Base-by-base conservation (phyloP, 2,888 invertebrate genomes). In the Hirtodrosophila alboralis region DNA sequence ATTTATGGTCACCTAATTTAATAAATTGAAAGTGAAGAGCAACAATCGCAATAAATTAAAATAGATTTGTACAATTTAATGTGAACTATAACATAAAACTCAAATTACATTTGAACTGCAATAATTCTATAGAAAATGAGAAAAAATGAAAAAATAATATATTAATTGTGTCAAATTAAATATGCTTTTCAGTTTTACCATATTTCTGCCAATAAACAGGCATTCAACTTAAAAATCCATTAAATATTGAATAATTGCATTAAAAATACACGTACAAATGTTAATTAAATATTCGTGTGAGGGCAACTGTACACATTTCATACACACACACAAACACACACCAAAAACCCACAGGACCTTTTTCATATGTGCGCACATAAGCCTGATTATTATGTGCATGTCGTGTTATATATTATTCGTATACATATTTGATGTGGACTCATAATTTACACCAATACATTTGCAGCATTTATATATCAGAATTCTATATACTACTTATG, bases 181-280 rank as follows among this genome's bases (percentile, higher is more conserved):
- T 16, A 26, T 26, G 12, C 41, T 16, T 28, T 28, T 13, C 16
- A 4, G 2, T 26, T 33, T 10, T 16, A n/a, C 13, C n/a, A 23
- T 44, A 23, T 6, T 38, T 28, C 18, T 14, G 31, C 14, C 61
- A 38, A 18, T 49, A 49, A 49, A 33, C 43, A 30, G 27, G n/a
- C 26, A 21, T 48, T 34, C 27, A 31, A 36, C 13, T 49, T 26
- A 30, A 51, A n/a, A 40, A 4, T 5, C 13, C 14, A 51, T 62
- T 38, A 33, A 68, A 60, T 61, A 62, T 63, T 38, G 37, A 76
- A 86, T 76, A 68, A 86, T 58, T 84, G 58, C 81, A 62, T 60
- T 6, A 6, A 23, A 62, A 57, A 38, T 43, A 5, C 18, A 66
- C 28, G 16, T 33, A 54, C 48, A 47, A 31, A 21, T 37, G 43